Base-by-base conservation (phyloP, 1,140 invertebrate species). In the Sycobia sp. region DNA sequence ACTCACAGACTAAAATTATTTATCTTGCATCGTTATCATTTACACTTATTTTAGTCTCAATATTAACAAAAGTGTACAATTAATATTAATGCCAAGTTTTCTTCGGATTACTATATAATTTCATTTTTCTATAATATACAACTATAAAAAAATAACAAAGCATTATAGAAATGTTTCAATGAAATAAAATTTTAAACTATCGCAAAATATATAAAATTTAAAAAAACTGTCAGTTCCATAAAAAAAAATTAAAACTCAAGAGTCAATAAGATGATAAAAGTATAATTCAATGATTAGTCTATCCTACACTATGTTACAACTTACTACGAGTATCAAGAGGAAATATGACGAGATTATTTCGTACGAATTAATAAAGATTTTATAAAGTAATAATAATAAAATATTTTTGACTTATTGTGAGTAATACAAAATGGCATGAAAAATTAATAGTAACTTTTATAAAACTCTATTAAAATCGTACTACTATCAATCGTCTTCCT, bases 331-430 rank as follows among this genome's bases (percentile, higher is more conserved):
- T 61, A 61, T 36, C 20, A 47, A 55, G 60, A 55, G 43, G 51
- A 62, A 62, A 55, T 49, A 3, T 55, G 34, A 62, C 43, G 51
- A 62, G 44, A 55, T 55, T 55, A 20, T 39, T 62, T 55, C 51
- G 23, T 62, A 62, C 23, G 20, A 61, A 46, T 55, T 43, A 51
- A 46, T 62, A 54, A 62, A 55, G 9, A 14, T 16, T 25, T 9
- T 14, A 20, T 51, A 51, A 53, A 53, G 23, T 23, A 34, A 11
- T 16, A 32, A 23, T 34, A 44, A 18, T 34, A 27, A 32, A 32
- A 32, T 32, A 32, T 32, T 32, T 39, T 5, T 43, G 20, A 43
- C 8, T 43, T 32, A 43, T 43, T 39, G 5, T 18, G 41, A 43
- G 36, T 7, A 32, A 32, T 32, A 32, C 29, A 7, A 32, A 32